These are phyloP conservation scores for Acleris emargana DNA, from an alignment of 2,888 invertebrate genomes.

Conservation along the genomic window DNA sequence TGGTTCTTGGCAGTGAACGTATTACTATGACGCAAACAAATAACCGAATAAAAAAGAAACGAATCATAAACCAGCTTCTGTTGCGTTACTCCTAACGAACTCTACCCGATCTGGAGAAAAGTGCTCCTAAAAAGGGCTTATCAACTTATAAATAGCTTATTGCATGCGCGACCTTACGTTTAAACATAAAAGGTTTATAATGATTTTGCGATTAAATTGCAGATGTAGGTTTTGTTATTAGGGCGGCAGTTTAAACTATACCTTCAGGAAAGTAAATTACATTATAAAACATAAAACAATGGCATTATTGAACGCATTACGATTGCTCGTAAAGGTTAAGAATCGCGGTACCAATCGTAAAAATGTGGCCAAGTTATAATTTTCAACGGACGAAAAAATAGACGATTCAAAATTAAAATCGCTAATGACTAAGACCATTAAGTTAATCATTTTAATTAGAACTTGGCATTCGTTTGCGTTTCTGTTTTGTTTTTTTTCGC, in stretches of 20 bases:
- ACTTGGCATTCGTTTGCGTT: conserved; percentile 71
- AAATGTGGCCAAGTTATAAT: conserved; percentile 65
- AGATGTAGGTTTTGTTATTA: no score
- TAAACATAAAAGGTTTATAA: no score
- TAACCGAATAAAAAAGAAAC: neutral
- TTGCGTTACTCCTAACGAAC: neutral
- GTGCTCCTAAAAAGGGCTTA: no score
- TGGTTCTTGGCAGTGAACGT: neutral
- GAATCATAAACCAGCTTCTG: neutral
- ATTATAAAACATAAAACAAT: conserved; percentile 48
- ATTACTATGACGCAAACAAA: neutral
- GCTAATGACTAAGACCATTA: conserved; percentile 84
- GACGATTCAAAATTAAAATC: conserved; percentile 80
- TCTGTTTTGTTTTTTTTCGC: conserved; percentile 47
- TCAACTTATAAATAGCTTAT: no score
- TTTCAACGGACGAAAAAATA: conserved; percentile 66
- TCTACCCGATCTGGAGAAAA: neutral
- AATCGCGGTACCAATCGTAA: conserved; percentile 62
- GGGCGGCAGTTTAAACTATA: conserved; percentile 2
- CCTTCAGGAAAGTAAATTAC: conserved; percentile 26
- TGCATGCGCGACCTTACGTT: no score
- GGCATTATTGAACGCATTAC: conserved; percentile 51
- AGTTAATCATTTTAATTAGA: conserved; percentile 85
- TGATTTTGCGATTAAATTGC: no score
- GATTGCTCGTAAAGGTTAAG: conserved; percentile 58